Conservation (phyloP, 2,888 invertebrate genomes). For the Tenthredo distinguenda region DNA sequence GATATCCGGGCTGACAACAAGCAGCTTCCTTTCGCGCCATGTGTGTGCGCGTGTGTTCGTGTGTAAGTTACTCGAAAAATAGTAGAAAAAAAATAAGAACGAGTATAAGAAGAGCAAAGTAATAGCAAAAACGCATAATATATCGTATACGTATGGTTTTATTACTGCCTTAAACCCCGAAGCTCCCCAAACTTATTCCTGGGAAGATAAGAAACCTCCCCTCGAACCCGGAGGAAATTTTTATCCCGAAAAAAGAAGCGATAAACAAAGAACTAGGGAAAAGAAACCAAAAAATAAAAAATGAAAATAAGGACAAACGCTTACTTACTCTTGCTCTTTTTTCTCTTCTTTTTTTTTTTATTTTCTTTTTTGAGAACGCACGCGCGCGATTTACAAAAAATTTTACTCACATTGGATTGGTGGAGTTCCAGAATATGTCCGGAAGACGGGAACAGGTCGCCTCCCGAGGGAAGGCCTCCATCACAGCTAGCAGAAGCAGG, state of each 20-base stretch:
- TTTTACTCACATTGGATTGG: conserved; percentile 80
- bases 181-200: not conserved
- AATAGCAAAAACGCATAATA: conserved; percentile 1
- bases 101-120: conserved; percentile 22
- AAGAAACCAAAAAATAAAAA: not conserved
- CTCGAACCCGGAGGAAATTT: conserved; percentile 35
- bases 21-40: conserved; percentile 17
- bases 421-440: conserved; percentile 81
- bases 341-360: not conserved
- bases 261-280: not conserved
- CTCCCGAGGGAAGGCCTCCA: conserved; percentile 80
- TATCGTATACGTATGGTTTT: not conserved
- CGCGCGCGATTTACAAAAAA: conserved; percentile 19
- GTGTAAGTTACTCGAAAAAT: conserved; percentile 41
- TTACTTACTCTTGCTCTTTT: not conserved
- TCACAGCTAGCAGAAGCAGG: conserved; percentile 79
- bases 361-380: not conserved
- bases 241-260: not conserved
- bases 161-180: not conserved
- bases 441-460: conserved; percentile 79
- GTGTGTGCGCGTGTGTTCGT: not conserved
- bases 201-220: not conserved
- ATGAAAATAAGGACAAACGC: not conserved
- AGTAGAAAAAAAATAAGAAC: conserved; percentile 39
- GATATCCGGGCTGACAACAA: conserved; percentile 33